Conservation (phyloP, 2,888 invertebrate species). For the Seira sanloemensis region DNA sequence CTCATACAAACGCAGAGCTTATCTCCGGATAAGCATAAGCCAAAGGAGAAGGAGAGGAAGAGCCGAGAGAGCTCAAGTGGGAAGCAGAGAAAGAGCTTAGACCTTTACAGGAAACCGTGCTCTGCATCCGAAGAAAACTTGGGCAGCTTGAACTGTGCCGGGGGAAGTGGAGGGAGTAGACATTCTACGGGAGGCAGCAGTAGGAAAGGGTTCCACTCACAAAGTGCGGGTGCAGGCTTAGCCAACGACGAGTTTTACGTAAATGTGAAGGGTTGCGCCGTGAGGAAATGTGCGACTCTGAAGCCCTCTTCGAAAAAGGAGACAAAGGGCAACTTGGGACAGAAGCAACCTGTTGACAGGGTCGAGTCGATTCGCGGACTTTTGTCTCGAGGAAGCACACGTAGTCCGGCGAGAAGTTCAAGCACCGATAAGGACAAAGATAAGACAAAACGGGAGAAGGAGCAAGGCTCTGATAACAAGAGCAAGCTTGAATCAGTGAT, state of each 20-base stretch:
- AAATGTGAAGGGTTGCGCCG: slow-evolving; percentile 62
- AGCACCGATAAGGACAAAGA: slow-evolving; percentile 27
- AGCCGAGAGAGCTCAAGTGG: not conserved
- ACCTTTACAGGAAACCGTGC: slow-evolving; percentile 64
- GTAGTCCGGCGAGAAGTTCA: slow-evolving; percentile 58
- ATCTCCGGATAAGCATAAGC: not conserved
- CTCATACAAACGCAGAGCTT: slow-evolving; percentile 25
- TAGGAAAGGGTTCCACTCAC: not conserved
- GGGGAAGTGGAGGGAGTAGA: slow-evolving; percentile 6
- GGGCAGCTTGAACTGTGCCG: slow-evolving; percentile 40
- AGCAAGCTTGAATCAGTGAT: not conserved
- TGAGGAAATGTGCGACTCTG: slow-evolving; percentile 72
- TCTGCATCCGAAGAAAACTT: slow-evolving; percentile 69
- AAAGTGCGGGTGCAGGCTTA: slow-evolving; percentile 9
- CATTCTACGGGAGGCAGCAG: not conserved
- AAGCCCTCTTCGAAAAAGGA: slow-evolving; percentile 59
- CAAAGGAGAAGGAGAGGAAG: slow-evolving; percentile 11
- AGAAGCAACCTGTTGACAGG: slow-evolving; percentile 63
- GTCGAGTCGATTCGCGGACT: slow-evolving; percentile 72
- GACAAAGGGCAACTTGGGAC: not conserved
- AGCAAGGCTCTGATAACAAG: slow-evolving; percentile 24
- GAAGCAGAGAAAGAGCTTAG: slow-evolving; percentile 40
- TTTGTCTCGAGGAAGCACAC: slow-evolving; percentile 52
- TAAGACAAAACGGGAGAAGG: too few relatives aligned
- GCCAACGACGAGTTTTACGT: slow-evolving; percentile 66